Conservation (phyloP, 2,888 invertebrate genomes). For the Volucella inanis region DNA sequence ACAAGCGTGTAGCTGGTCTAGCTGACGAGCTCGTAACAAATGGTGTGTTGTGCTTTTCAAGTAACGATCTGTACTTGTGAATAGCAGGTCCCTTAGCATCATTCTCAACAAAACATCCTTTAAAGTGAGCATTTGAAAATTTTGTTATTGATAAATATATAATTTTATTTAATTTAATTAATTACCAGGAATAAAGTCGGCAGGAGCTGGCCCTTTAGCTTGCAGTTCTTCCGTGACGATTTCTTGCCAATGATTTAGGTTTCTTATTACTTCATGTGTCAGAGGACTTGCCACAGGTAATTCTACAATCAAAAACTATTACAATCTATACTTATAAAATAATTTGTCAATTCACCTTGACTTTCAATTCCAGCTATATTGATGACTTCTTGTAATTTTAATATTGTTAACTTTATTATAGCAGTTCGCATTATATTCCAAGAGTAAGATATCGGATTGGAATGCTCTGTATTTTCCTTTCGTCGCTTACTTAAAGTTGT, state of each 20-base stretch:
- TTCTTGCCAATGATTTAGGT: constrained; percentile 95
- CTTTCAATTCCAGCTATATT: constrained; percentile 94
- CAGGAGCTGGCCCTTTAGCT: constrained; percentile 89
- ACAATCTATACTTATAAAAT: background rate
- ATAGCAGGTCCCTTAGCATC: constrained; percentile 91
- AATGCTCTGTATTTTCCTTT: constrained; percentile 91
- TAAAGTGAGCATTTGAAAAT: constrained; percentile 16
- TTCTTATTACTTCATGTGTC: constrained; percentile 93
- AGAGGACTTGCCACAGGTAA: constrained; percentile 96
- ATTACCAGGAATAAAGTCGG: constrained; percentile 90
- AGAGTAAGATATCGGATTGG: constrained; percentile 96
- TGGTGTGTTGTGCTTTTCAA: constrained; percentile 97
- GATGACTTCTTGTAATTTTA: constrained; percentile 94
- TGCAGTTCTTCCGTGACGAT: constrained; percentile 90
- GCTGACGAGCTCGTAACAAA: constrained; percentile 90
- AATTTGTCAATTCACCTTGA: constrained; percentile 85
- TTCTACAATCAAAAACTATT: constrained; percentile 85
- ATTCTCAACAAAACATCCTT: constrained; percentile 92
- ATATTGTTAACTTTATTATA: constrained; percentile 91
- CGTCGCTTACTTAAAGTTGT: constrained; percentile 78
- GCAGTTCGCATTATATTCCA: constrained; percentile 97
- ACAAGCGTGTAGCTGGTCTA: constrained; percentile 91
- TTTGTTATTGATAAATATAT: background rate
- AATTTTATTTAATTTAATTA: background rate
- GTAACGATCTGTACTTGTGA: constrained; percentile 94